Base-by-base conservation (phyloP, 2,797 vertebrate species). In the Varecia variegata region DNA sequence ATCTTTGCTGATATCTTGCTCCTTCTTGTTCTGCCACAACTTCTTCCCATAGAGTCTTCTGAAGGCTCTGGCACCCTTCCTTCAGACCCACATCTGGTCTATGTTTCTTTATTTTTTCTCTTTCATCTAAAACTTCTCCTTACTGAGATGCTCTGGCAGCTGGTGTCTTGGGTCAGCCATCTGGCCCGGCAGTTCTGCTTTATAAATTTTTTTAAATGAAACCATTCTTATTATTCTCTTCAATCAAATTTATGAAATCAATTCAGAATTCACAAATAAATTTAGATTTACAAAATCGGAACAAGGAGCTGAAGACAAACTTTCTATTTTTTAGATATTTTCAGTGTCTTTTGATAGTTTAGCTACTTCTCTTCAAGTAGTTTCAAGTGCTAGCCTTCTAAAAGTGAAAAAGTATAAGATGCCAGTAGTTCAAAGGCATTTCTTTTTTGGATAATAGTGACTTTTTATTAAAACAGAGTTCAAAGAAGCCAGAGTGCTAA, bases 311-410 rank as follows among this genome's bases (percentile, higher is more conserved):
- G 47, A 73, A 73, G 70, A 32, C 3, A 74, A 86, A 76, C 88
- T 94, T 95, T 93, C 11, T 77, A 27, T 89, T 84, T 83, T 80
- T 17, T 87, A 86, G 15, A 43, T 56, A 73, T 60, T 80, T 95
- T 84, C 30, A 40, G 3, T 84, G 3, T 35, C 50, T 93, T 77
- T 77, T 93, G 25, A 58, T 50, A 88, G 65, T 92, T 85, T 77
- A 52, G 20, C 27, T 85, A 70, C 5, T 88, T 70, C 47, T 92
- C 32, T 83, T 74, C 11, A 91, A 58, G 32, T 92, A 54, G 50
- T 88, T 94, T 87, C n/a, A 94, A 56, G 62, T 86, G 20, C 15
- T n/a, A 79, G 18, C 11, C 50, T 54, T 43, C 18, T 20, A 20
- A 4, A 62, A 95, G 52, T 38, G 70, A 73, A 88, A 85, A n/a